A percentile compares a stretch with the other conserved stretches of the same genome.
phyloP scores from a whole-genome alignment of 2,113 vertebrate genomes.

The Terrapene triunguis region DNA sequence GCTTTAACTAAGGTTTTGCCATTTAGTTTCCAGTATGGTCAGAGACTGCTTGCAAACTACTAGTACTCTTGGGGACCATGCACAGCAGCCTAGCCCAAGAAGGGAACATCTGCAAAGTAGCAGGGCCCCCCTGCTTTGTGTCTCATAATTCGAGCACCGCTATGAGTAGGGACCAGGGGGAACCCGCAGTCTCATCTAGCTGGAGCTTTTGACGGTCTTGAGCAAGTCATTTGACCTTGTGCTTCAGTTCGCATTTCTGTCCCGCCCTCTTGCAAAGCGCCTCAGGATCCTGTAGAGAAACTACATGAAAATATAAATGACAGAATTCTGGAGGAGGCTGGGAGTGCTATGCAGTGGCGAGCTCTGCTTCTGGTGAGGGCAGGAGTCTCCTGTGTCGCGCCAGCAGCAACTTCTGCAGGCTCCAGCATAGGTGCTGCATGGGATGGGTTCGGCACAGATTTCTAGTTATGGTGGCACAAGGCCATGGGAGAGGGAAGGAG shows the following conservation, averaged over 20 bases:
- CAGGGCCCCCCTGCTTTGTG: no score
- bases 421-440: background rate
- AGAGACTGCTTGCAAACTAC: no score
- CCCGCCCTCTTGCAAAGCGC: background rate
- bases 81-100: no score
- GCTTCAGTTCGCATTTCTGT: background rate
- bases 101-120: no score
- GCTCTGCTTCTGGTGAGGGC: background rate
- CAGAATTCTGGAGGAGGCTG: background rate
- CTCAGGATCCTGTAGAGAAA: background rate
- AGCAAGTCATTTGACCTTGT: no score
- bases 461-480: background rate
- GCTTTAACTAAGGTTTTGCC: no score
- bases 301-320: background rate
- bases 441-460: background rate
- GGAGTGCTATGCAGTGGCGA: background rate
- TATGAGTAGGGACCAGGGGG: background rate
- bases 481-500: background rate
- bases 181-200: background rate
- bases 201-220: background rate
- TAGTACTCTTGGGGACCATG: no score
- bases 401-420: background rate
- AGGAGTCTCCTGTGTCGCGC: background rate
- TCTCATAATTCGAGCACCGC: no score
- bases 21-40: no score